Evolutionary conservation across 92 coral and sea anemone genomes (phyloP).

Genomic region (Parazoanthus atlanticus): DNA sequence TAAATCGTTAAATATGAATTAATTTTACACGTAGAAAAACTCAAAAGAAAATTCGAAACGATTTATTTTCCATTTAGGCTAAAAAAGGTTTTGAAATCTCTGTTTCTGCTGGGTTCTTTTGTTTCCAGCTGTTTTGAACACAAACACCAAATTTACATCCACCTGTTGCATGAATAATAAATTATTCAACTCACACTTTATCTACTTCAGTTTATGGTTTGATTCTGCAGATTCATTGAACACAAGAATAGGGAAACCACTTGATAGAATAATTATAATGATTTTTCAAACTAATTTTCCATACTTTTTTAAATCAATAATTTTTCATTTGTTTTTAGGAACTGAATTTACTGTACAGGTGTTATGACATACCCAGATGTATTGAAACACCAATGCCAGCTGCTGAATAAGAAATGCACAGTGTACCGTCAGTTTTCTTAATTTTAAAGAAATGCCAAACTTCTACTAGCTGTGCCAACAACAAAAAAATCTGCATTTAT

Average conservation of each 20-base stretch:
- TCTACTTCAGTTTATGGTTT: neutral
- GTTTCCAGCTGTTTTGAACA: neutral
- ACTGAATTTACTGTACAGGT: neutral
- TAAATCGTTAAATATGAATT: neutral
- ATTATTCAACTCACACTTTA: neutral
- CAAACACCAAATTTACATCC: neutral
- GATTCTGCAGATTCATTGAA: neutral
- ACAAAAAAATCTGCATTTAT: too few relatives aligned
- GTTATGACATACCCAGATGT: neutral
- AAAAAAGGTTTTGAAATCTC: neutral
- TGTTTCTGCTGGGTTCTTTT: neutral
- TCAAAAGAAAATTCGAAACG: neutral
- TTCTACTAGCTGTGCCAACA: neutral
- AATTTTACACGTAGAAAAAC: neutral
- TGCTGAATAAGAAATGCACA: neutral
- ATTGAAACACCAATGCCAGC: neutral
- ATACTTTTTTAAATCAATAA: too few relatives aligned
- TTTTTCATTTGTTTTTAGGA: neutral
- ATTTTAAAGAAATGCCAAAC: too few relatives aligned
- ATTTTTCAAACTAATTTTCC: neutral
- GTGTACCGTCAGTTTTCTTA: neutral
- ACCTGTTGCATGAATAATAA: slow-evolving; percentile 26
- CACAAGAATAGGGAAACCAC: too few relatives aligned
- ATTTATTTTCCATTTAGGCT: neutral
- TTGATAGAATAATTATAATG: too few relatives aligned